phyloP scores from a whole-genome alignment of 2,888 invertebrate species.

The Dromius quadrimaculatus region DNA sequence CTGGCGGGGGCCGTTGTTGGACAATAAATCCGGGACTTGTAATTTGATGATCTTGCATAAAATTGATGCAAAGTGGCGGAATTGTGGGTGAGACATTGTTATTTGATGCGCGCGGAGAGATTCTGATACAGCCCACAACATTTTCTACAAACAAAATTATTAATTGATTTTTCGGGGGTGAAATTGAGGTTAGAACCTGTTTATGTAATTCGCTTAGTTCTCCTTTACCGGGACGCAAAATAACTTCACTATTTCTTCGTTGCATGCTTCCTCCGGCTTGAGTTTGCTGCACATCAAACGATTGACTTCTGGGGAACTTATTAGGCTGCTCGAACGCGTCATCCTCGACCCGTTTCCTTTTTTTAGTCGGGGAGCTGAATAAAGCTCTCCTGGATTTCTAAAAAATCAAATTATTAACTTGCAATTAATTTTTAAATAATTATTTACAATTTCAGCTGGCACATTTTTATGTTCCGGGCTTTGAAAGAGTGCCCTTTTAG shows the following conservation, averaged over 20 bases:
- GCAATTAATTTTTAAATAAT: not conserved
- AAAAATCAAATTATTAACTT: constrained; percentile 57
- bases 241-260: constrained; percentile 64
- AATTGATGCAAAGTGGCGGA: constrained; percentile 77
- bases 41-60: constrained; percentile 77
- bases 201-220: constrained; percentile 75
- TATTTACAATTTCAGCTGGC: constrained; percentile 60
- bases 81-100: constrained; percentile 76
- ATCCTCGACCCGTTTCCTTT: constrained; percentile 67
- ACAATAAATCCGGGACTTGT: constrained; percentile 71
- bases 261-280: constrained; percentile 7
- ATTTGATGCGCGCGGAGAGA: constrained; percentile 80
- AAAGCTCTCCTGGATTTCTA: constrained; percentile 75
- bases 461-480: constrained; percentile 72
- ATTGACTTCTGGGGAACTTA: constrained; percentile 72
- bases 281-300: constrained; percentile 67
- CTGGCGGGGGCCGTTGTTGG: constrained; percentile 64
- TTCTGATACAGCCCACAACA: constrained; percentile 85
- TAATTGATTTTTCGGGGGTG: not conserved
- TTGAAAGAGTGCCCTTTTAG: constrained; percentile 81
- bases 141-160: constrained; percentile 70
- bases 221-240: constrained; percentile 64
- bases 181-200: constrained; percentile 67
- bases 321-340: constrained; percentile 58
- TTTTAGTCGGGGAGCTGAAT: constrained; percentile 65